Base-by-base conservation (phyloP, 2,797 vertebrate genomes). In the Malurus leucopterus region DNA sequence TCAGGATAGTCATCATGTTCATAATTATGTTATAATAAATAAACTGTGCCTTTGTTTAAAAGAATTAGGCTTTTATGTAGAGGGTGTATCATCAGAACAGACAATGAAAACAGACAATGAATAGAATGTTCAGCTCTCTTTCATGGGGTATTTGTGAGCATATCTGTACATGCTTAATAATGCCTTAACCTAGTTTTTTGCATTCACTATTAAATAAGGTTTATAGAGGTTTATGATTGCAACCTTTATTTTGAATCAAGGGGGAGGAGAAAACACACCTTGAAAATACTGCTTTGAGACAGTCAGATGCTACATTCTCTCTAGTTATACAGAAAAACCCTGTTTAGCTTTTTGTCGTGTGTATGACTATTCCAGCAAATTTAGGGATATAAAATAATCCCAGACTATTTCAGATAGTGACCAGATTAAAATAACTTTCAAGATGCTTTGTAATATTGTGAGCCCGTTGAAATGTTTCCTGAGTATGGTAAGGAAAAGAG, bases 181-280 rank as follows among this genome's bases (percentile, higher is more conserved):
- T 47, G 49, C 43, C 36, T 91, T 94, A 92, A 94, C 77, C 74
- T 86, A 73, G 8, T 54, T 88, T 88, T 91, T 58, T 71, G 40
- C 15, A 26, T 86, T 92, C 15, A 9, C 47, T 62, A 7, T 73
- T 50, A 82, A 88, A 79, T 40, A 65, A 78, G 50, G 15, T 70
- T 89, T 61, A 43, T 21, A 59, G 63, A 78, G 20, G 50, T 13
- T 91, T 71, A 47, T 73, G 53, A 50, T 43, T 54, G 21, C 22
- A 84, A 54, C 32, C 10, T 88, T 74, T 68, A 4, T 75, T 84
- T 84, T 76, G 44, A 81, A 67, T 57, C 6, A 6, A 53, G 30
- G 15, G 17, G 44, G 24, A 84, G 13, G 23, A 32, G 50, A 34
- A 67, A 74, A 32, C 2, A 1, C 61, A 76, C 40, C 74, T 95